These are phyloP conservation scores for Drosophila meridiana DNA, from an alignment of 2,888 invertebrate species.

Conservation along the genomic window DNA sequence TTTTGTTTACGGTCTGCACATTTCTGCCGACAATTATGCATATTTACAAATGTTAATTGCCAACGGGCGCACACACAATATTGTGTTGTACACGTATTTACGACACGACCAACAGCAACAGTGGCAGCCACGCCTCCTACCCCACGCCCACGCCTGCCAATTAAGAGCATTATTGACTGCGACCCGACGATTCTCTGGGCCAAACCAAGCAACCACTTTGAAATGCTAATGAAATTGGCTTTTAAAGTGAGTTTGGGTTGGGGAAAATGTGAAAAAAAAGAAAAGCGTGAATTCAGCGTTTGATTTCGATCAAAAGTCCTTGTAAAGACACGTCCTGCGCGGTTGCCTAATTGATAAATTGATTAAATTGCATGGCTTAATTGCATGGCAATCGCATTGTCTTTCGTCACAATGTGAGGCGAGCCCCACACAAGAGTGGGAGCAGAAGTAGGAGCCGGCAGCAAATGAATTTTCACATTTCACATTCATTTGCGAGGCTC, in stretches of 20 bases:
- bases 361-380: constrained; percentile 78
- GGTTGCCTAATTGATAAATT: constrained; percentile 74
- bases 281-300: constrained; percentile 8
- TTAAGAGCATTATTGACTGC: constrained; percentile 77
- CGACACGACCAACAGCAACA: constrained; percentile 6
- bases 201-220: constrained; percentile 57
- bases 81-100: constrained; percentile 27
- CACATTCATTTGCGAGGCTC: constrained; percentile 20
- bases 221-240: constrained; percentile 80
- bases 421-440: constrained; percentile 22
- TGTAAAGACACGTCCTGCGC: constrained; percentile 10
- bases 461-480: constrained; percentile 60
- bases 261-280: constrained; percentile 14
- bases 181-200: constrained; percentile 14
- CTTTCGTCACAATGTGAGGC: constrained; percentile 40
- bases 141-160: constrained; percentile 44
- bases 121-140: constrained; percentile 27
- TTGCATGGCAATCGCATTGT: constrained; percentile 60
- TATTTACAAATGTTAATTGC: constrained; percentile 80
- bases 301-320: constrained; percentile 26
- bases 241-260: constrained; percentile 50
- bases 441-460: not conserved
- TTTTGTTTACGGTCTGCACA: constrained; percentile 21
- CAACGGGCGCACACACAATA: constrained; percentile 54
- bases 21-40: constrained; percentile 72